Conservation (phyloP, 2,797 vertebrate genomes). For the Rachycentron canadum region DNA sequence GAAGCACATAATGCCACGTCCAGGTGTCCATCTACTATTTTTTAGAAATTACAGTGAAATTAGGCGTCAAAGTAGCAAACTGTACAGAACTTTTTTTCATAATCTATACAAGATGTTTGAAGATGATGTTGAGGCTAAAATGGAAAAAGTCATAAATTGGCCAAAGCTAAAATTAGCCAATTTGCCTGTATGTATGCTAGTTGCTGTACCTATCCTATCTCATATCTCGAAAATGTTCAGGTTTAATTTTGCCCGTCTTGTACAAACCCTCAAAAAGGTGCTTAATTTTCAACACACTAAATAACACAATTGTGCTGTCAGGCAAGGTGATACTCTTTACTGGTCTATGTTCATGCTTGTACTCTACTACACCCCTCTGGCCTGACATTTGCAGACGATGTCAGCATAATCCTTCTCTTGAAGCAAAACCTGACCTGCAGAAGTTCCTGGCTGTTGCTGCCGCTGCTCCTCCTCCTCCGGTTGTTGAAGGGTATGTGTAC, state of each 20-base stretch:
- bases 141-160: background rate
- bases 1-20: background rate
- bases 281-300: no score
- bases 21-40: background rate
- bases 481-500: constrained; percentile 51
- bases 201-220: background rate
- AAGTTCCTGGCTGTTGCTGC: constrained; percentile 33
- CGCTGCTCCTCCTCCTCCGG: constrained; percentile 28
- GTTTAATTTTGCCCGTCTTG: background rate
- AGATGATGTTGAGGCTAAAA: background rate
- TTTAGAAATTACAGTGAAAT: background rate
- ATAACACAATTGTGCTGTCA: no score
- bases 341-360: no score
- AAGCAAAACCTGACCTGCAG: constrained; percentile 61
- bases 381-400: background rate
- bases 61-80: background rate
- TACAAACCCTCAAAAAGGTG: no score
- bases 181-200: background rate
- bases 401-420: background rate
- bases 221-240: background rate
- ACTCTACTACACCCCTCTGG: no score
- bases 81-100: background rate
- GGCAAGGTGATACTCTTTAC: no score
- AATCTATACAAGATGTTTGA: background rate
- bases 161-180: background rate